Base-by-base conservation (phyloP, 2,888 invertebrate species). In the Tuberolachnus salignus region DNA sequence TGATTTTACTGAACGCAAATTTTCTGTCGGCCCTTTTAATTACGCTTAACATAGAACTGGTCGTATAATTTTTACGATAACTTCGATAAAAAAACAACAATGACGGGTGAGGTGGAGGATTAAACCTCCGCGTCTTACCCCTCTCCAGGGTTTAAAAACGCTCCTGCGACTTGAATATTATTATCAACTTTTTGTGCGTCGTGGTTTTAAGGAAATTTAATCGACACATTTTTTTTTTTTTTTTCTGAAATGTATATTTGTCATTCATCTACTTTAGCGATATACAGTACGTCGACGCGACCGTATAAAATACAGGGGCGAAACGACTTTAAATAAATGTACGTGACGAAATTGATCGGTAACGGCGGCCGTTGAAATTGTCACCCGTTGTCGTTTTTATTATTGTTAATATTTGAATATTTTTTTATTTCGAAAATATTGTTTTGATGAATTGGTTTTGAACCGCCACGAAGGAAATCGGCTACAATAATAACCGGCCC, bases 361-460 rank as follows among this genome's bases (percentile, higher is more conserved):
- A n/a, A n/a, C n/a, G n/a, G n/a, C n/a, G n/a, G 34, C 6, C 34
- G 6, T 34, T 3, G 53, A 53, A 16, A 9, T 42, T 11, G 26
- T 34, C 6, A 34, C 6, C n/a, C 6, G 34, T 34, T 34, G 34
- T 69, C 10, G 53, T 69, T 34, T 6, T 6, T 34, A 34, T 34
- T 3, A 69, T 34, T 10, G 3, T 42, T 11, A 26, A 13, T 19
- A 53, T 69, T 69, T n/a, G n/a, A n/a, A n/a, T n/a, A n/a, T n/a
- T 69, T 42, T 55, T 70, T 70, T 44, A 55, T 55, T 55, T 55
- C 11, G 11, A 70, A 11, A 55, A 70, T n/a, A 42, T 23, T 21
- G 55, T 70, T 70, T 19, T 70, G 55, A 70, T 23, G 10, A 70
- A 70, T 70, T 70, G 70, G 55, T 70, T 42, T 70, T 3, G 42